Base-by-base conservation (phyloP, 2,113 vertebrate genomes). In the Pseudolaguvia tuberculata region DNA sequence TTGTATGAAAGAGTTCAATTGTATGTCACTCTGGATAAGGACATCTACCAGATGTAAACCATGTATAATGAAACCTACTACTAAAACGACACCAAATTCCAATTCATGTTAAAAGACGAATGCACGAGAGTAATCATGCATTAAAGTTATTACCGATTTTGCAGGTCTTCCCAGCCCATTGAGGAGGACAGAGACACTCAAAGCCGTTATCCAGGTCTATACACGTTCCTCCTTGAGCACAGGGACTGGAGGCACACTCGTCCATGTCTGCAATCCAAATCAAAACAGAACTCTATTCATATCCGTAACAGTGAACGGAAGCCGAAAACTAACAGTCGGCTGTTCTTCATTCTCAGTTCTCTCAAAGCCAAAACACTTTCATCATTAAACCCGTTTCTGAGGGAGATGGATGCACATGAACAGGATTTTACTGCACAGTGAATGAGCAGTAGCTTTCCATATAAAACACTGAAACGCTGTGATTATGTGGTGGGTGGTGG, bases 121-220 rank as follows among this genome's bases (percentile, higher is more conserved):
- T 14, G 20, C 14, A n/a, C 11, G n/a, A 25, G 1, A 51, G 62
- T 14, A 21, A 57, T n/a, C 31, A 47, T 53, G 59, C 52, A 67
- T 56, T 50, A 20, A 50, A 12, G n/a, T n/a, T 56, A 93, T 92
- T 87, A 98, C 97, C 96, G 79, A 96, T 92, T 84, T 95, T 94
- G 86, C 97, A 99, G 5, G 96, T 97, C 85, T 92, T 92, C 76
- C 97, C 96, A 80, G 91, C 89, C 97, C 96, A 99, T 86, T 97
- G 94, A 0, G 92, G 91, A 2, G 93, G 95, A 83, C 97, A 99
- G 81, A 95, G 85, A 35, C 97, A 99, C 88, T 96, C 92, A 0
- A 97, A 99, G 21, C 92, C 87, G n/a, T 94, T 93, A 80, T 95
- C 86, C 75, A 86, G 83, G 81, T 98, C 93, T 52, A 97, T 88